Evolutionary conservation across 1,140 invertebrate species (phyloP), one percentile per base, ranked within the genome.

Genomic region (Ostrea denselamellosa): DNA sequence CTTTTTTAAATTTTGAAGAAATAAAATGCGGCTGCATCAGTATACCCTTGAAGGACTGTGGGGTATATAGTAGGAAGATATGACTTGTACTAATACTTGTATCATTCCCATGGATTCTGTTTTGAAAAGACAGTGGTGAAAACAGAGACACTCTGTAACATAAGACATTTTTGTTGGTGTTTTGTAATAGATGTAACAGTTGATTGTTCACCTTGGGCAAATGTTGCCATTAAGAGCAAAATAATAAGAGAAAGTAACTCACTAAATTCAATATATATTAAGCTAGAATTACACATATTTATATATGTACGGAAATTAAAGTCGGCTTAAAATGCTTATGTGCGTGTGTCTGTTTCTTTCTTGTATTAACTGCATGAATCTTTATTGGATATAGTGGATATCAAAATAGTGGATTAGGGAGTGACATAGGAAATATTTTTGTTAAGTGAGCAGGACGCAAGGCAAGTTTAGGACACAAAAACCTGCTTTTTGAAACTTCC

Each of bases 251-350:
- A 77, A 28, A 77, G 68, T 28, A 77, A 77, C 25, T 77, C 25
- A 77, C 25, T 77, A 44, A 44, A 77, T 77, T 77, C 22, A 77
- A 77, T 25, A 77, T 34, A 77, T 77, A 77, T 77, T 77, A 77
- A 28, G 68, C 68, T 77, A 77, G 68, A 77, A n/a, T n/a, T 77
- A 77, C 68, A 77, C 68, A 77, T 77, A 77, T 77, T 77, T 77
- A 77, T 77, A 77, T 77, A 77, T 77, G 68, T 77, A 77, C 68
- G 68, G 68, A 77, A 77, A 34, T 77, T 34, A 77, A 77, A 77
- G 28, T 77, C 68, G 28, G 28, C 25, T 34, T 77, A 28, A 77
- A 77, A 77, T 25, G 68, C 68, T 77, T 34, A 25, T 77, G 9
- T 77, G 25, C 28, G 68, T 77, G 8, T 77, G 68, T 12, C 14